Evolutionary conservation across 2,888 invertebrate species (phyloP), one percentile per base, ranked within the genome.

Genomic region (Drosophila aldrichi): DNA sequence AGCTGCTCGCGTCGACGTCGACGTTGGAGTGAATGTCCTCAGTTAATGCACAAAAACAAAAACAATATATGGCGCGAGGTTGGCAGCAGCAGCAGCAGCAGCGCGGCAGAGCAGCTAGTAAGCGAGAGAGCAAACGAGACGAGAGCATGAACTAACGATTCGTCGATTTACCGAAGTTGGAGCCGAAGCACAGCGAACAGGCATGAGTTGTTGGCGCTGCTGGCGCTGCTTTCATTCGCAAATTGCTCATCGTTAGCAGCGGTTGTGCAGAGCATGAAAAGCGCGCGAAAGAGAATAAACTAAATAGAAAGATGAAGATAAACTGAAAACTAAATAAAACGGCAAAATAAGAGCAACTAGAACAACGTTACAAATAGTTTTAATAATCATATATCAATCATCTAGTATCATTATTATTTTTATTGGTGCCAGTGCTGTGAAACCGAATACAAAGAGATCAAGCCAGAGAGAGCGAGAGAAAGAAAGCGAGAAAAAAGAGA

Each of bases 191-290:
- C 25, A 54, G 44, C 65, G 59, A 46, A 41, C 68, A 69, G 63
- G 58, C 72, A 77, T 57, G 59, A 78, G 81, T 81, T 77, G 81
- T 67, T 80, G 49, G 63, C 58, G 77, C 72, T 69, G 73, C 38
- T 76, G 72, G 67, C 62, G 69, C 69, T 85, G 86, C 85, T 90
- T 91, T 93, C 92, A 92, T 92, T 92, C 93, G 92, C 91, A 91
- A 92, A 91, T 91, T 90, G 92, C 90, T 91, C 92, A 91, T 93
- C 92, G 90, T 91, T 89, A 86, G 89, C 87, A 91, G 86, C 92
- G 93, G 92, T 92, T 89, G 91, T 90, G 81, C 82, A 78, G 70
- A 79, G 75, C 84, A 74, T 65, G 58, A 77, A 75, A 74, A 82
- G 79, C 79, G 85, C 82, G 82, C 82, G 81, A 64, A 82, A 74